phyloP scores from a whole-genome alignment of 1,140 invertebrate genomes.

The Pristionchus pacificus region DNA sequence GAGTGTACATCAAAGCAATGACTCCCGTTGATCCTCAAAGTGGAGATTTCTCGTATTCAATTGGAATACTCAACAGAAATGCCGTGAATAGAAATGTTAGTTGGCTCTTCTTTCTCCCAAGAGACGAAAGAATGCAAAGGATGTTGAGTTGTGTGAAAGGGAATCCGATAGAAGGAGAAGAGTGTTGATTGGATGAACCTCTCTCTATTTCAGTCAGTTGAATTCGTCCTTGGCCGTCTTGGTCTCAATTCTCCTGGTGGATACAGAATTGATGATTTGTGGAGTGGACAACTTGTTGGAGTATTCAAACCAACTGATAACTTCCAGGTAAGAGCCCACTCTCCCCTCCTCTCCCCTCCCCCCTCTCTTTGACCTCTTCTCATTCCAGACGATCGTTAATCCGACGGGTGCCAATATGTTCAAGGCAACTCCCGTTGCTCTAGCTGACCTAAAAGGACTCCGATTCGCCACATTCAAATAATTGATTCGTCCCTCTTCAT shows the following conservation, averaged over 20 bases:
- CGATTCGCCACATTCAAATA: background rate
- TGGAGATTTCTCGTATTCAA: slow-evolving; percentile 31
- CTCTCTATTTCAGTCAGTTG: slow-evolving; percentile 15
- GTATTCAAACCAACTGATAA: slow-evolving; percentile 12
- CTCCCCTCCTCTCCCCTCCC: background rate
- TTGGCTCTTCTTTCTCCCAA: slow-evolving; percentile 6
- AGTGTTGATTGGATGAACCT: slow-evolving; percentile 7
- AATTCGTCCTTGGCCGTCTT: slow-evolving; percentile 25
- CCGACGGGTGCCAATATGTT: slow-evolving; percentile 24
- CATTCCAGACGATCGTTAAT: slow-evolving; percentile 14
- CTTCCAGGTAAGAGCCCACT: slow-evolving; percentile 3
- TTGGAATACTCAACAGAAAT: slow-evolving; percentile 40
- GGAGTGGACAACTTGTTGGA: slow-evolving; percentile 39
- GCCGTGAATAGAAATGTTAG: slow-evolving; percentile 7
- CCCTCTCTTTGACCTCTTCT: background rate
- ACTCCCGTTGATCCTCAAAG: slow-evolving; percentile 39
- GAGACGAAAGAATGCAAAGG: slow-evolving; percentile 23
- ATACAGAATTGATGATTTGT: slow-evolving; percentile 43
- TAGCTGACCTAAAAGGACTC: background rate
- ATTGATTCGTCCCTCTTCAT: background rate
- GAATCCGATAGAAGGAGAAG: background rate
- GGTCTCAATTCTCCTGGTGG: slow-evolving; percentile 40
- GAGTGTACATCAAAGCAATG: slow-evolving; percentile 45
- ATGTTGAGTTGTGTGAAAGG: slow-evolving; percentile 18
- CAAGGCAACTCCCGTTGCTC: slow-evolving; percentile 16